These are phyloP conservation scores for Tachystola acroxantha DNA, from an alignment of 2,888 invertebrate species.

Conservation along the genomic window DNA sequence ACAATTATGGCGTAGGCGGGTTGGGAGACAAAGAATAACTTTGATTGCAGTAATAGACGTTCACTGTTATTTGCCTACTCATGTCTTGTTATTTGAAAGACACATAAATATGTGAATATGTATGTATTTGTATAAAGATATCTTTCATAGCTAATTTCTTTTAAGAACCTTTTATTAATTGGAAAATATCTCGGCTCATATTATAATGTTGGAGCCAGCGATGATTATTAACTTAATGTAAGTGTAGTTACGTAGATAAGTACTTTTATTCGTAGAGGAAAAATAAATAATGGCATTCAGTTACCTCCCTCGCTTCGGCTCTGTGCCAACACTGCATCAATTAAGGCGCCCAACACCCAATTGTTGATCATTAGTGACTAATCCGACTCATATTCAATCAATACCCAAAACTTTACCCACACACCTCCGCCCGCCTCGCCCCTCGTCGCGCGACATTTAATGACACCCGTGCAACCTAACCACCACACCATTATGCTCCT, in stretches of 20 bases:
- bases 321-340: constrained; percentile 6
- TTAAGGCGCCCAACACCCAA: constrained; percentile 50
- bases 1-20: constrained; percentile 2
- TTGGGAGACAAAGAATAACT: constrained; percentile 1
- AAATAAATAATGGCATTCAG: background rate
- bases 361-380: constrained; percentile 76
- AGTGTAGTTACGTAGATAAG: too few relatives aligned
- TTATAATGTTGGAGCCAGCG: too few relatives aligned
- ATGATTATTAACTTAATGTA: too few relatives aligned
- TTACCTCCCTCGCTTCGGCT: background rate
- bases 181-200: too few relatives aligned
- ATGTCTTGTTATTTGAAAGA: too few relatives aligned
- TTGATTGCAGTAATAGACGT: constrained; percentile 1
- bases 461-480: constrained; percentile 72
- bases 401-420: constrained; percentile 78
- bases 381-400: constrained; percentile 77
- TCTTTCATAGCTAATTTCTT: too few relatives aligned
- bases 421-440: constrained; percentile 71
- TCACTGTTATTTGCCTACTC: background rate
- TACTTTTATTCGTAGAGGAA: too few relatives aligned
- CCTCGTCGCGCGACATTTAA: constrained; percentile 77
- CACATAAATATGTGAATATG: too few relatives aligned
- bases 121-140: too few relatives aligned
- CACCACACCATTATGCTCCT: constrained; percentile 53
- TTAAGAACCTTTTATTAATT: too few relatives aligned